A percentile compares a stretch with the other conserved stretches of the same genome.
Evolutionary conservation across 2,113 vertebrate genomes (phyloP).

Genomic region (Bujurquina vittata): DNA sequence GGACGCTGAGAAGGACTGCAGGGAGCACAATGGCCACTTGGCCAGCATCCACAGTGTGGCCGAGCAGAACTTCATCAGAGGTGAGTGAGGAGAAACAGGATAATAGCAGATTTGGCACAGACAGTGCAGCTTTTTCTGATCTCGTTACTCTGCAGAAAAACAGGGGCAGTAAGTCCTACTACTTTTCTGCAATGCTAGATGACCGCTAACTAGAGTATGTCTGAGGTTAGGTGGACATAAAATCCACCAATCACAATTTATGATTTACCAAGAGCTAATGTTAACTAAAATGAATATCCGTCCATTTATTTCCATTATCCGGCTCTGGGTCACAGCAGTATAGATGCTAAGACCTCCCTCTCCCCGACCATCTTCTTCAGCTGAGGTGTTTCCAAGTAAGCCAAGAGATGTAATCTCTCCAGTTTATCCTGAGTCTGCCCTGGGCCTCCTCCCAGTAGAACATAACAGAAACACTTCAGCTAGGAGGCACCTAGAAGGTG

Average conservation of each 20-base stretch:
- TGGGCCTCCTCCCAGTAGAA: not conserved
- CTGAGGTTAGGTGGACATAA: not conserved
- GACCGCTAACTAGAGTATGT: not conserved
- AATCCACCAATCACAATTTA: not conserved
- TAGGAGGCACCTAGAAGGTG: not conserved
- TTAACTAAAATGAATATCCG: not conserved
- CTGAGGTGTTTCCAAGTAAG: not conserved
- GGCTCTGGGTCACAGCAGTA: not conserved
- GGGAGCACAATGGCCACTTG: conserved; percentile 88
- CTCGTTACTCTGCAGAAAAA: conserved; percentile 9
- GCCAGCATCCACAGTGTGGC: conserved; percentile 88
- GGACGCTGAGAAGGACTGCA: conserved; percentile 91
- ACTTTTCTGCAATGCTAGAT: not conserved
- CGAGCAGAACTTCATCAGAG: conserved; percentile 89
- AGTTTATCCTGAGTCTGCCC: accelerated
- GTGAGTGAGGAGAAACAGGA: conserved; percentile 72
- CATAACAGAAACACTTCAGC: not conserved
- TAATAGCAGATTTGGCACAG: not conserved
- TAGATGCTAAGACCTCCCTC: not conserved
- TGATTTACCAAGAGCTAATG: not conserved
- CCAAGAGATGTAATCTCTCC: not conserved
- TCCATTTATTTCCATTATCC: not conserved
- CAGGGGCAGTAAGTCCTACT: not conserved
- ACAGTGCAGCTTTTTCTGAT: not conserved
- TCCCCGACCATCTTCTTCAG: not conserved